These are phyloP conservation scores for Branchinecta lynchi DNA, from an alignment of 1,140 invertebrate genomes.

Conservation along the genomic window DNA sequence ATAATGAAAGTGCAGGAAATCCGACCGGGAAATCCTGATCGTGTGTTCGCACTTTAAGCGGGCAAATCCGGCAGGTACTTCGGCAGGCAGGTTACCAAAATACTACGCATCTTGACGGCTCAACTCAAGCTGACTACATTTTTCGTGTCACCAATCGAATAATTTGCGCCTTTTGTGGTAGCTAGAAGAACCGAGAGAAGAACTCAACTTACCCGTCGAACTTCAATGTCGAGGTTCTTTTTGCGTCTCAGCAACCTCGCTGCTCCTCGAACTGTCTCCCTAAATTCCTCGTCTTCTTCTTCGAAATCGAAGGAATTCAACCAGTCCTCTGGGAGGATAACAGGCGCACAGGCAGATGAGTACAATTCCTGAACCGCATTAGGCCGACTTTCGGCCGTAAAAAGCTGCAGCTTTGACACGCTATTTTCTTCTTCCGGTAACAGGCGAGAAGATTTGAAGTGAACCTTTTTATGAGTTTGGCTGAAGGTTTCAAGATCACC, in stretches of 20 bases:
- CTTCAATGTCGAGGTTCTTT: slow-evolving; percentile 68
- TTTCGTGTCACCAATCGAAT: too few relatives aligned
- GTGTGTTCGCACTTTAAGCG: too few relatives aligned
- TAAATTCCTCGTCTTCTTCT: neutral
- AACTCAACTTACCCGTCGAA: slow-evolving; percentile 48
- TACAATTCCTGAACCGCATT: slow-evolving; percentile 50
- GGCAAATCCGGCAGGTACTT: too few relatives aligned
- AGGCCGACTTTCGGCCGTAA: slow-evolving; percentile 49
- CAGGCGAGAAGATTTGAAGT: slow-evolving; percentile 44
- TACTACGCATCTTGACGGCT: too few relatives aligned
- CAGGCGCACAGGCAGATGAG: slow-evolving; percentile 42
- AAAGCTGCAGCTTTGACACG: slow-evolving; percentile 36
- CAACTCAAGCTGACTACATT: too few relatives aligned
- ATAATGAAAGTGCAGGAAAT: too few relatives aligned
- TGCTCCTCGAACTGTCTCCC: neutral
- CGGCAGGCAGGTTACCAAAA: too few relatives aligned
- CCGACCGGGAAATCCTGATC: too few relatives aligned
- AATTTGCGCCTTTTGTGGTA: too few relatives aligned
- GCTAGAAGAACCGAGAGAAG: too few relatives aligned
- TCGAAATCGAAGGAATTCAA: neutral
- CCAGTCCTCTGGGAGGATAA: slow-evolving; percentile 22
- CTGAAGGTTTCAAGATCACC: slow-evolving; percentile 68
- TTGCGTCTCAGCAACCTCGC: slow-evolving; percentile 26
- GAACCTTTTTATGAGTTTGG: slow-evolving; percentile 41
- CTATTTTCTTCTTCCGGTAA: neutral